Evolutionary conservation across 1,140 invertebrate genomes (phyloP), one percentile per base, ranked within the genome.

Genomic region (Aphelenchoides avenae): DNA sequence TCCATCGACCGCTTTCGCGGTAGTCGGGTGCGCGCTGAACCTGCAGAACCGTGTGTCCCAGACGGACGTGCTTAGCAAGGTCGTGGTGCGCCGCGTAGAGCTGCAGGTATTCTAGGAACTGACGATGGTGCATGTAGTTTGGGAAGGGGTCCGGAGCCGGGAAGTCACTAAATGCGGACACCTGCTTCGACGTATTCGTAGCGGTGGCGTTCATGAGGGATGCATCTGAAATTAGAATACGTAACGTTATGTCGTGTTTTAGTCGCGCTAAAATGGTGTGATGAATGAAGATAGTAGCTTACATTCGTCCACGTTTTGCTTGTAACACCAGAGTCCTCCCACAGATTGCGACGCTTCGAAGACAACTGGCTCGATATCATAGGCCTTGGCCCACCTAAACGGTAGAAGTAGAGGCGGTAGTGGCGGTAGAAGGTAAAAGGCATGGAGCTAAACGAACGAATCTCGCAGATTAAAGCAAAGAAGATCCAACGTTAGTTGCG

Each of bases 161-260:
- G 51, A 77, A 81, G 58, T 81, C 42, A 22, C 20, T 24, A 24
- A 70, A 81, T 0, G 73, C 67, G 67, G 77, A 78, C 64, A 81
- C 71, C 60, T 81, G 80, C 53, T 81, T 81, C 43, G 77, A 79
- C 0, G 79, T 78, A 61, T 82, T 81, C 42, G 78, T 76, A 6
- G 80, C 63, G 3, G 76, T 79, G 20, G 18, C 24, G 15, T 39
- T 39, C 37, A 39, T 39, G 15, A 39, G 15, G 24, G 15, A 39
- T 3, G 37, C 18, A 20, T 18, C 37, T 39, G 37, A 3, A 39
- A 36, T 13, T 13, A n/a, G 34, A 13, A 11, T 11, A 36, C 11
- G 34, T n/a, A 36, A n/a, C n/a, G n/a, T n/a, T n/a, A n/a, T n/a
- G n/a, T n/a, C n/a, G n/a, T 36, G 11, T 11, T 13, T 13, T 13